Conservation (phyloP, 1,140 invertebrate genomes). For the Aphis gossypii region DNA sequence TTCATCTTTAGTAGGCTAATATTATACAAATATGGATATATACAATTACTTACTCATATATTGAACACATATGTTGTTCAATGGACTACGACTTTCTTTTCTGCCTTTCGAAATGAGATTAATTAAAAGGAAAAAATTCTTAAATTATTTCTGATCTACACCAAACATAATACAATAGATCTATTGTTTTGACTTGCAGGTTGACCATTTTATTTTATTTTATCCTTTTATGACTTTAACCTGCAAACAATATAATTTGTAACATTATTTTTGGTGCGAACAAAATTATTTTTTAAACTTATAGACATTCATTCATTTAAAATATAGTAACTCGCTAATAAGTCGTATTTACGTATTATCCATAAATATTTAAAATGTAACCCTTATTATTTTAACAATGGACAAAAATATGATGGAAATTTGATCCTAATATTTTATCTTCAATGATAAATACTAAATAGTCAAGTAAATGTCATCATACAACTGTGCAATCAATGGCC, state of each 20-base stretch:
- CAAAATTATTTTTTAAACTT: neutral
- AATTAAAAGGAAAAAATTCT: neutral
- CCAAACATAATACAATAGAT: constrained; percentile 13
- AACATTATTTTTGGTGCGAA: neutral
- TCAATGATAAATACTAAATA: neutral
- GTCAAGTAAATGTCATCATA: neutral
- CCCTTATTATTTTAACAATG: neutral
- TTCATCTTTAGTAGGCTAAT: neutral
- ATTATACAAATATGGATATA: neutral
- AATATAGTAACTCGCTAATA: neutral
- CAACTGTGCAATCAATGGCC: neutral
- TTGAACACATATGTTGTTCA: neutral
- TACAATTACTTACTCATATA: neutral
- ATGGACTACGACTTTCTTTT: neutral
- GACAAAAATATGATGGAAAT: neutral
- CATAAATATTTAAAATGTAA: neutral
- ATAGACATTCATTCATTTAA: no score
- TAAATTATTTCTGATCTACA: neutral
- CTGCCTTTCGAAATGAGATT: neutral
- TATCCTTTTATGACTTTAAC: neutral
- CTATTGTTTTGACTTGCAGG: constrained; percentile 7
- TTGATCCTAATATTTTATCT: neutral
- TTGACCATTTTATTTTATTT: neutral
- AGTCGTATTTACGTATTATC: neutral
- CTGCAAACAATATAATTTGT: neutral